A percentile compares a stretch with the other conserved stretches of the same genome.
Evolutionary conservation across 2,888 invertebrate genomes (phyloP).

Genomic region (Dynastes tityus): DNA sequence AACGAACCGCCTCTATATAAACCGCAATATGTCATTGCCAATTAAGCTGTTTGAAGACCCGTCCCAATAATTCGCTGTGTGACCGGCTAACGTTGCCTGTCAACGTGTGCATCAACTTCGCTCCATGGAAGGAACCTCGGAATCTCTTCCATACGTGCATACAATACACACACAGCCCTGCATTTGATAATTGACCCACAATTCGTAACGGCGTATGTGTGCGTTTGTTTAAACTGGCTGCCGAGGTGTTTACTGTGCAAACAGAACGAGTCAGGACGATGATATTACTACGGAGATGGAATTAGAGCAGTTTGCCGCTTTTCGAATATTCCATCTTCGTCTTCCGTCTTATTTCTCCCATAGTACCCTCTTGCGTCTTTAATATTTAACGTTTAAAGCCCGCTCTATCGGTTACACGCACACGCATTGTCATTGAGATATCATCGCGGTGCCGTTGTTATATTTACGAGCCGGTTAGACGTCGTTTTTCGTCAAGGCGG

Average conservation of each 20-base stretch:
- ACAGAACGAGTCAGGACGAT: constrained; percentile 65
- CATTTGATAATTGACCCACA: constrained; percentile 60
- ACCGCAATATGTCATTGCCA: constrained; percentile 53
- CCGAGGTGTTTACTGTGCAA: constrained; percentile 68
- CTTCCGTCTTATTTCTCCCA: constrained; percentile 5
- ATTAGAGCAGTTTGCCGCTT: constrained; percentile 57
- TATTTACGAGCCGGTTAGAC: constrained; percentile 10
- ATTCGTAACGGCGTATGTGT: constrained; percentile 55
- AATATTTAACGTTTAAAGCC: neutral
- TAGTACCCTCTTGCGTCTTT: neutral
- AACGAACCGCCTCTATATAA: constrained; percentile 26
- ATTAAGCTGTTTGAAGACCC: constrained; percentile 52
- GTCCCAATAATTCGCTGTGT: constrained; percentile 43
- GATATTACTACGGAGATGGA: constrained; percentile 56
- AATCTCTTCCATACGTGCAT: neutral
- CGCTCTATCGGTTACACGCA: neutral
- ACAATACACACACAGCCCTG: constrained; percentile 29
- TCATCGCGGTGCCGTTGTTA: constrained; percentile 16
- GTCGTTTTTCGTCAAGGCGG: constrained; percentile 12
- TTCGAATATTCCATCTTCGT: neutral
- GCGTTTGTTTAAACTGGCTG: constrained; percentile 68
- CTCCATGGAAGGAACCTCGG: constrained; percentile 5
- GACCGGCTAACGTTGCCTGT: neutral
- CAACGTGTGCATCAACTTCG: neutral
- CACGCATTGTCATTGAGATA: constrained; percentile 31